phyloP scores from a whole-genome alignment of 2,797 vertebrate genomes.

The Taenioides sp. region DNA sequence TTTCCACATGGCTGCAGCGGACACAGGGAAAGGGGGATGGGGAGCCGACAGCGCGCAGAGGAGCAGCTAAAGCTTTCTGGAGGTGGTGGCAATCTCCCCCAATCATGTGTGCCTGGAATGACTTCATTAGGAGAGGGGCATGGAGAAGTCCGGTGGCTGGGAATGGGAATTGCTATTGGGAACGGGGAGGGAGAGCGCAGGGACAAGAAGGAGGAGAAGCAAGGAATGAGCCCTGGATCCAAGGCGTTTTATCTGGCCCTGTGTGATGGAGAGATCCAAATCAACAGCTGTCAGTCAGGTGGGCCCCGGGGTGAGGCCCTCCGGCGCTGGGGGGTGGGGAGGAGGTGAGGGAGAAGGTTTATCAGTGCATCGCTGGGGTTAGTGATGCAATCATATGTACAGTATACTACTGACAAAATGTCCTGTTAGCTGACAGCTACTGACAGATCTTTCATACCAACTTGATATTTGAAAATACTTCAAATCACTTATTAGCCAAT shows the following conservation, averaged over 20 bases:
- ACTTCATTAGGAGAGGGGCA: constrained; percentile 66
- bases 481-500: too few species aligned
- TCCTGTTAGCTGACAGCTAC: background rate
- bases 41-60: constrained; percentile 18
- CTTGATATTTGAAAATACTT: too few species aligned
- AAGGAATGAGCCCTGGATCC: constrained; percentile 68
- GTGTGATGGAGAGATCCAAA: constrained; percentile 70
- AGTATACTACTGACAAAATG: constrained; percentile 2
- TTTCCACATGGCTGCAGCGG: constrained; percentile 59
- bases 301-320: constrained; percentile 62
- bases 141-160: constrained; percentile 52
- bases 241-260: constrained; percentile 58
- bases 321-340: constrained; percentile 41
- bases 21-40: constrained; percentile 30
- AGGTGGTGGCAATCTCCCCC: constrained; percentile 60
- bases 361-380: constrained; percentile 23
- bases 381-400: constrained; percentile 19
- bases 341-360: constrained; percentile 47
- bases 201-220: constrained; percentile 43
- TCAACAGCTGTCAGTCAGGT: constrained; percentile 73
- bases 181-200: constrained; percentile 23
- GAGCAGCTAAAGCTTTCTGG: background rate
- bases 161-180: constrained; percentile 54
- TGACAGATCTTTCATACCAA: background rate
- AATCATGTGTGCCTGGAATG: constrained; percentile 72